These are phyloP conservation scores for Porites cylindrica DNA, from an alignment of 92 coral and sea anemone species.

Conservation along the genomic window DNA sequence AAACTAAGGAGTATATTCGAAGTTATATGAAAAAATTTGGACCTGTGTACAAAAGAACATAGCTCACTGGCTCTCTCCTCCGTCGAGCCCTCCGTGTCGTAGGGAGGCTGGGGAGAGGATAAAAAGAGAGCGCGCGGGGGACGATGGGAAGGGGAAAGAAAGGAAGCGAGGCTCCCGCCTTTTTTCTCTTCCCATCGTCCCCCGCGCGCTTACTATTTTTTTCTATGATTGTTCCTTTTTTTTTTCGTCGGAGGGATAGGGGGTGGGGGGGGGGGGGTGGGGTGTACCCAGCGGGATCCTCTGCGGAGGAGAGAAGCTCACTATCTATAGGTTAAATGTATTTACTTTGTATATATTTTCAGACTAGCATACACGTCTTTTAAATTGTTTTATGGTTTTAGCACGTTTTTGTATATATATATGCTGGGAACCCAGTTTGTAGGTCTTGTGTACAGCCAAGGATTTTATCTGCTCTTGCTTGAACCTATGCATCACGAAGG, in stretches of 20 bases:
- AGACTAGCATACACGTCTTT: neutral
- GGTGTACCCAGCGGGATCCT: too few relatives aligned
- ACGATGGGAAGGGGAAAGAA: too few relatives aligned
- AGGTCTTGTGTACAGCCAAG: neutral
- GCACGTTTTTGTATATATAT: conserved; percentile 9
- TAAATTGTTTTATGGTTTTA: conserved; percentile 4
- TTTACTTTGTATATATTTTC: conserved; percentile 21
- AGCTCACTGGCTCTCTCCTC: conserved; percentile 9
- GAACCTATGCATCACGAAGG: conserved; percentile 1
- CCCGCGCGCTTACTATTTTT: too few relatives aligned
- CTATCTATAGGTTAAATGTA: neutral
- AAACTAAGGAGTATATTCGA: conserved; percentile 94
- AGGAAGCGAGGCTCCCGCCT: too few relatives aligned
- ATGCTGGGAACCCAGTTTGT: neutral
- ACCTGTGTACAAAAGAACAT: conserved; percentile 84
- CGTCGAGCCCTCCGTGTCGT: neutral
- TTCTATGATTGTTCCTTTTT: too few relatives aligned
- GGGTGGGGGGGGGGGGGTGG: too few relatives aligned
- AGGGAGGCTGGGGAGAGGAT: too few relatives aligned
- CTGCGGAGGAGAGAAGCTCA: neutral
- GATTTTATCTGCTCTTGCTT: too few relatives aligned
- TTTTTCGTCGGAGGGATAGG: too few relatives aligned
- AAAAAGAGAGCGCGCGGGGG: too few relatives aligned
- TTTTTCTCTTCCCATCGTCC: too few relatives aligned
- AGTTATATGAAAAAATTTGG: conserved; percentile 94